Base-by-base conservation (phyloP, 2,797 vertebrate species). In the Channa striata region DNA sequence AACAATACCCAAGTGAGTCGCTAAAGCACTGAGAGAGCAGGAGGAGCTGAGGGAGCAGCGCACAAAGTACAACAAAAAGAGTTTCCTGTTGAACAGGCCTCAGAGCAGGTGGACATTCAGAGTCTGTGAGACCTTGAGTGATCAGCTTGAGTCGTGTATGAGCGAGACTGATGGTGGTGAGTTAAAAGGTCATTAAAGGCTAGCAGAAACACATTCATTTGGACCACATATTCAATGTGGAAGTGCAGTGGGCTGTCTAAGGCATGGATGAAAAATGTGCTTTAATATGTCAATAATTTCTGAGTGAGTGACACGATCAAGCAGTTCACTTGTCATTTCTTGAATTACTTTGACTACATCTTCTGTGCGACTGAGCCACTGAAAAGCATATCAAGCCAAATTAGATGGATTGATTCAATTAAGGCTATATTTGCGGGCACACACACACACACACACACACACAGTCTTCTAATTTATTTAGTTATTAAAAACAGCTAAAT, bases 11-110 rank as follows among this genome's bases (percentile, higher is more conserved):
- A 83, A 81, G 71, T 87, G 83, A 84, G 81, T 61, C 1, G 73
- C 82, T 79, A 70, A 93, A 91, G 91, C 91, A 86, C 79, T 80
- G 81, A 82, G 73, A 87, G 66, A 90, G 81, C 80, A 46, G 75
- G 84, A 81, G 79, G 76, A 82, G 86, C 77, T 47, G 81, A 83
- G 84, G 78, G 75, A 71, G 81, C 84, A 61, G 86, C 66, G 13
- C 69, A 77, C 71, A 13, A 79, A 79, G 75, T 74, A 80, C 48
- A 81, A 57, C 23, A 50, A 44, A 44, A 50, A 44, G 16, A 20
- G 11, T 47, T 47, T 53, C 51, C 40, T 52, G 42, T 51, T 21
- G 59, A 60, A 77, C 61, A 64, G 23, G 64, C 52, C 52, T 59
- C 33, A n/a, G 49, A 71, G 36, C 50, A 39, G 43, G 59, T 44